phyloP scores from a whole-genome alignment of 2,113 vertebrate genomes.

The Rhodinocichla rosea region DNA sequence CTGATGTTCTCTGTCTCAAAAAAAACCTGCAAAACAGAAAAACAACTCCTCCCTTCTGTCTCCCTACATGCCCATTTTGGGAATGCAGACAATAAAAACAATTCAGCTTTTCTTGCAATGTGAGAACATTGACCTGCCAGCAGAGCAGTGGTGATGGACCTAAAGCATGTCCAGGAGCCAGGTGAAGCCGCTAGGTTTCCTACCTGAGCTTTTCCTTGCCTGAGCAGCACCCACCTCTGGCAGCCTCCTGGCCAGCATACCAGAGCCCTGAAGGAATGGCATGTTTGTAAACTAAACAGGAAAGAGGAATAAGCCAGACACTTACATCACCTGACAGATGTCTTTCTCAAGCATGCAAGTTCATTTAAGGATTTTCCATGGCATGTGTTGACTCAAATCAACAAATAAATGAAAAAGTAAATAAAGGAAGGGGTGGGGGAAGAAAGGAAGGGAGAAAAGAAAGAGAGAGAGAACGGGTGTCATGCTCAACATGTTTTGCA shows the following conservation, averaged over 20 bases:
- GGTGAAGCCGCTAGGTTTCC: neutral
- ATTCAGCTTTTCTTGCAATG: neutral
- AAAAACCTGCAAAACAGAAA: neutral
- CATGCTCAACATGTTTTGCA: constrained; percentile 71
- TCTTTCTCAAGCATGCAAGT: constrained; percentile 51
- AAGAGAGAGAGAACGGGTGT: constrained; percentile 54
- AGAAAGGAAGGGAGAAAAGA: constrained; percentile 45
- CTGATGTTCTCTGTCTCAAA: neutral
- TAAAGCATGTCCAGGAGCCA: neutral
- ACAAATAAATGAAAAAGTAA: neutral
- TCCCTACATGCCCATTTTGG: neutral
- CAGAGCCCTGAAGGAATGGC: constrained; percentile 55
- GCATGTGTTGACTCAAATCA: constrained; percentile 49
- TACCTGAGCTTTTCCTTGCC: neutral
- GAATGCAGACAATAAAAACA: rapidly evolving
- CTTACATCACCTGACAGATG: constrained; percentile 75
- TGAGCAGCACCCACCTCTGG: neutral
- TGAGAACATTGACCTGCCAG: neutral
- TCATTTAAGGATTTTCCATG: constrained; percentile 59
- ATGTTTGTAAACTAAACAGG: constrained; percentile 68
- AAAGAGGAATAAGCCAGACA: constrained; percentile 61
- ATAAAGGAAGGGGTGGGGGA: neutral
- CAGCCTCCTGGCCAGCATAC: constrained; percentile 28
- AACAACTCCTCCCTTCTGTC: neutral
- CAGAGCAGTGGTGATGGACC: neutral